phyloP scores from a whole-genome alignment of 2,113 vertebrate genomes.

The Apteryx owenii region DNA sequence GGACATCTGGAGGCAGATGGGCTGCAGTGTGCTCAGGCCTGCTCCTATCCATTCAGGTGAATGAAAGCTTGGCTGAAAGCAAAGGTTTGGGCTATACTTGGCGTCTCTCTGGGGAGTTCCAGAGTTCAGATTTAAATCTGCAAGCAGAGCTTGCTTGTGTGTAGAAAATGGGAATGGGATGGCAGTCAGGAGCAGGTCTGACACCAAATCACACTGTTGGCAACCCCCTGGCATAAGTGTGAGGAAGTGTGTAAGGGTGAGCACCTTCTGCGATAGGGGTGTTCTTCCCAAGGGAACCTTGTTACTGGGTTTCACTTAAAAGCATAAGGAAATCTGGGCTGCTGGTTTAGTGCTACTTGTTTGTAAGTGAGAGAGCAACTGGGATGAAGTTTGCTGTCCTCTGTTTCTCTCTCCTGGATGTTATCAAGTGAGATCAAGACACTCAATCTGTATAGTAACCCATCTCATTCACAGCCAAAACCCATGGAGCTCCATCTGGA shows the following conservation, averaged over 20 bases:
- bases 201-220: fast-evolving
- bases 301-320: neutral
- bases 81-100: neutral
- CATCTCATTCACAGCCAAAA: neutral
- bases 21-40: neutral
- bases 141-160: neutral
- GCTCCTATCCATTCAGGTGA: neutral
- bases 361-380: neutral
- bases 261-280: neutral
- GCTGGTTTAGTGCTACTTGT: neutral
- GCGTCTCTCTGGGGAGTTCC: neutral
- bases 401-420: neutral
- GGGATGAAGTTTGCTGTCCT: neutral
- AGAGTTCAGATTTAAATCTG: neutral
- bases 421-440: neutral
- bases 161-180: neutral
- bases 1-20: neutral
- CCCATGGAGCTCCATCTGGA: neutral
- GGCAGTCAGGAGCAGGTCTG: neutral
- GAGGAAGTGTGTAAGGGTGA: neutral
- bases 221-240: fast-evolving
- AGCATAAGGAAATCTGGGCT: too few species aligned
- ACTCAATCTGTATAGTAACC: neutral
- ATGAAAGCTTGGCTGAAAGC: neutral
- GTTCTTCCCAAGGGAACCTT: neutral